Percentiles rank a stretch among this genome's conserved stretches.
Evolutionary conservation across 2,113 vertebrate species (phyloP).

Genomic region (Crotalus viridis): DNA sequence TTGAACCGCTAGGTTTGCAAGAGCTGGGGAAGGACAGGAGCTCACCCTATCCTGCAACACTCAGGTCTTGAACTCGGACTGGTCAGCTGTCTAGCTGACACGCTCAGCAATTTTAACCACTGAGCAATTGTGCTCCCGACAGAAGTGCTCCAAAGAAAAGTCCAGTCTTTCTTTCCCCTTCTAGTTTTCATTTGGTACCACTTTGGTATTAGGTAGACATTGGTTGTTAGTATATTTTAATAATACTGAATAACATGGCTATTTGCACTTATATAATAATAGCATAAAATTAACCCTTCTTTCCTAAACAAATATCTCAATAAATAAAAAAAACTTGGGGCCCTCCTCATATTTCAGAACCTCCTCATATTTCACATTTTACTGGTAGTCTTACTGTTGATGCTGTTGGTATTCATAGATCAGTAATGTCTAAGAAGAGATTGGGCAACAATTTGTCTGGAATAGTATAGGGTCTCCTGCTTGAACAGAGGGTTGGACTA

Average conservation of each 20-base stretch:
- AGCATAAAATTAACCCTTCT: background rate
- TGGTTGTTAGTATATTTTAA: background rate
- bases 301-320: background rate
- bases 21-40: too few relatives aligned
- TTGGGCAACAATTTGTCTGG: too few relatives aligned
- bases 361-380: background rate
- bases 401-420: background rate
- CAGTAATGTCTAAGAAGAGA: background rate
- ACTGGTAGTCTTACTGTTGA: background rate
- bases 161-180: background rate
- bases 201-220: background rate
- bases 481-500: too few relatives aligned
- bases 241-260: background rate
- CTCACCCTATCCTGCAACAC: too few relatives aligned
- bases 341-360: background rate
- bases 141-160: background rate
- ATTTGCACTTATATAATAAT: background rate
- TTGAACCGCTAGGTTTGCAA: too few relatives aligned
- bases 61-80: too few relatives aligned
- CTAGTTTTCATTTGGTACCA: background rate
- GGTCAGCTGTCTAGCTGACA: too few relatives aligned
- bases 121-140: too few relatives aligned
- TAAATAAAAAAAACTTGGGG: background rate
- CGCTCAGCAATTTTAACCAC: too few relatives aligned
- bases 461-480: too few relatives aligned